Base-by-base conservation (phyloP, 2,113 vertebrate genomes). In the Calonectris borealis region DNA sequence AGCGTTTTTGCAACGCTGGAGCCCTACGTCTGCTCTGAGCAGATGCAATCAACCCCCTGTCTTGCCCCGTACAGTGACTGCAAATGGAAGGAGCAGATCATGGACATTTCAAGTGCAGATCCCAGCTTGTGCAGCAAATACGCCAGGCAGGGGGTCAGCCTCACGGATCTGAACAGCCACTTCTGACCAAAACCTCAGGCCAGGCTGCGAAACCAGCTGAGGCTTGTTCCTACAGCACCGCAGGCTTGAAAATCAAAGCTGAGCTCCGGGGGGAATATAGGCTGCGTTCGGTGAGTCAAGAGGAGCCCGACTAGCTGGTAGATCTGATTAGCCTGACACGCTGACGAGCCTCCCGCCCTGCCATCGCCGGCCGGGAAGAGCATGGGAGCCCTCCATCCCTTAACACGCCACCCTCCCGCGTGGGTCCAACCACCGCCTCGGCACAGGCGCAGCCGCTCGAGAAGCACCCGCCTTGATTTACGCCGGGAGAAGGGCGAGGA, bases 401-500 rank as follows among this genome's bases (percentile, higher is more conserved):
- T 16, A 16, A 26, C 34, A 10, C 1, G 4, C n/a, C 21, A 22
- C 58, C 49, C 54, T 64, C 55, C 68, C 49, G 73, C 34, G 12
- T 49, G 58, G 32, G 72, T 80, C 71, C 64, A n/a, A 80, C 81
- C 64, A 38, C 61, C 6, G 5, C 85, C 26, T 60, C 2, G 3
- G 40, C 77, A 38, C 84, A 10, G 40, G 40, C 7, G 2, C 76
- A 27, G 52, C 40, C 10, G 4, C 84, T 36, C 4, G 10, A 46
- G 64, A 27, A 86, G 48, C 34, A n/a, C 65, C 25, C 3, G 32
- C 78, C 75, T 90, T 26, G 54, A 29, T 61, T 82, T 72, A 42
- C 0, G 0, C 64, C 0, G 2, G 65, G 25, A 78, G 55, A 72
- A 80, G 62, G 54, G 10, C 0, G 1, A 83, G 54, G 71, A 64